Evolutionary conservation across 2,113 vertebrate genomes (phyloP).

Genomic region (Phoenicopterus ruber): DNA sequence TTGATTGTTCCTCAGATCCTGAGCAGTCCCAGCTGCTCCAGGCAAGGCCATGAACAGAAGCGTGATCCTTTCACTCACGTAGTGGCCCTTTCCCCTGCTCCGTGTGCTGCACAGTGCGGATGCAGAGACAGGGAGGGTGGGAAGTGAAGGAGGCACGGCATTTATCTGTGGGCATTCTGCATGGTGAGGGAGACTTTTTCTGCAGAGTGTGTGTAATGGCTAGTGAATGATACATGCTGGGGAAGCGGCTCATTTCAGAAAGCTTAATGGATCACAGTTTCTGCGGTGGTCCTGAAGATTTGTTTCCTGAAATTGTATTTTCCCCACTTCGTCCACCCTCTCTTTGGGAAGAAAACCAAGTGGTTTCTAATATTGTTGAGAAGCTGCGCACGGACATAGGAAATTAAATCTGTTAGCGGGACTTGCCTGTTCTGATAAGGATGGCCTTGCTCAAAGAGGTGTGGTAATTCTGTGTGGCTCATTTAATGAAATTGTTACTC

Average conservation of each 20-base stretch:
- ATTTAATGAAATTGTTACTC: neutral
- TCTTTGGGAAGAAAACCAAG: neutral
- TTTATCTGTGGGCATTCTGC: neutral
- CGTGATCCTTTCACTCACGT: neutral
- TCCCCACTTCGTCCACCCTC: neutral
- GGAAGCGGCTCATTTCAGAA: neutral
- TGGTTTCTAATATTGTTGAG: neutral
- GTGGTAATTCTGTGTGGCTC: neutral
- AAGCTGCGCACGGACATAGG: neutral
- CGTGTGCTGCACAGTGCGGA: neutral
- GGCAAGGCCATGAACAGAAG: neutral
- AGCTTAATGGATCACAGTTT: neutral
- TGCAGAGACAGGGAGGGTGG: neutral
- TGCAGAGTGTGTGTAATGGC: neutral
- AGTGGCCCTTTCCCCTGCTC: neutral
- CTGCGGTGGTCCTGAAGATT: neutral
- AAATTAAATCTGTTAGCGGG: neutral
- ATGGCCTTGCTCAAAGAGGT: fast-evolving
- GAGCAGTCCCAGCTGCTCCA: neutral
- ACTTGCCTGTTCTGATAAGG: neutral
- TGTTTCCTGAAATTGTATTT: neutral
- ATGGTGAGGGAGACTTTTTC: neutral
- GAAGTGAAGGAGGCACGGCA: neutral
- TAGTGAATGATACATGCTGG: neutral
- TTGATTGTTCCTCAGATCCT: neutral